Evolutionary conservation across 2,797 vertebrate species (phyloP), one percentile per base, ranked within the genome.

Genomic region (Pelochelys cantorii): DNA sequence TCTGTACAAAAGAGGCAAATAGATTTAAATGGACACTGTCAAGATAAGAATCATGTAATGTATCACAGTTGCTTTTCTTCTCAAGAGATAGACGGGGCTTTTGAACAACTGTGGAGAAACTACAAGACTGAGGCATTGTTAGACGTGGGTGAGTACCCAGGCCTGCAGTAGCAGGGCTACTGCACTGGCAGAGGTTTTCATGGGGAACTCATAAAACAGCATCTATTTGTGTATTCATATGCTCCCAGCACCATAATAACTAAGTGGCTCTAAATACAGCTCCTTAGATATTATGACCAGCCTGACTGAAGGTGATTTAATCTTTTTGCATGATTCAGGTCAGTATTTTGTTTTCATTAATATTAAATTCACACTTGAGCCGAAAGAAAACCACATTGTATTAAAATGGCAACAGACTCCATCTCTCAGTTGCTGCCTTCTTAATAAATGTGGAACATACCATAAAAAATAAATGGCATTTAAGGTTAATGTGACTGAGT

Each of bases 221-320:
- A 17, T 75, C 25, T 74, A 13, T 42, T 5, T 42, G 71, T 75
- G 22, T 75, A 75, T 13, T 5, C 10, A 8, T 37, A 14, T 75
- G 71, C 37, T 42, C 37, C 37, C 34, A 48, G 23, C 37, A 37
- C 42, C 8, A 48, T 48, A 48, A 48, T 48, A 48, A 48, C 42
- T 48, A 11, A 25, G 23, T 27, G 37, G 85, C 34, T 55, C n/a
- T 74, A 1, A 52, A 2, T 10, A 68, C 53, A 27, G 29, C 15
- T 31, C 15, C 23, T 85, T 65, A 90, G 92, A 92, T 85, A 80
- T 87, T 90, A 81, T 65, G 79, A 68, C 42, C 65, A 42, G 88
- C 29, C 80, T 81, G 15, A 11, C 81, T 56, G 11, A 53, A 53
- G 37, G 17, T 80, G 88, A 74, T 92, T 90, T 81, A 65, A 84